A percentile compares a stretch with the other conserved stretches of the same genome.
phyloP scores from a whole-genome alignment of 1,140 invertebrate species.

The Bactericera cockerelli region DNA sequence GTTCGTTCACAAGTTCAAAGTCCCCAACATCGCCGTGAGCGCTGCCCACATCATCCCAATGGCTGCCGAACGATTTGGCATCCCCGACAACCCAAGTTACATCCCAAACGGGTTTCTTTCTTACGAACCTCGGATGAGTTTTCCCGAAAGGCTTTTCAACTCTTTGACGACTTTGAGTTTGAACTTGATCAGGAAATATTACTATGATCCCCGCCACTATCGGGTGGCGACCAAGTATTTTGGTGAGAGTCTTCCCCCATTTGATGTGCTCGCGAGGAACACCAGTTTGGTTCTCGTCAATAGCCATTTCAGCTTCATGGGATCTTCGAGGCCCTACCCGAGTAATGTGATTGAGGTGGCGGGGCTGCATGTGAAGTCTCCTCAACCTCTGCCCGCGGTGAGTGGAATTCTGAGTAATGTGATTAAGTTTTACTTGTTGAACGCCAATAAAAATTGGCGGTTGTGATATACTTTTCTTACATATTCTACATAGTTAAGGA shows the following conservation, averaged over 20 bases:
- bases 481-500: too few species aligned
- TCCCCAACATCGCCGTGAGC: conserved; percentile 39
- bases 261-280: conserved; percentile 23
- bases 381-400: conserved; percentile 18
- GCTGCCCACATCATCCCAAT: conserved; percentile 41
- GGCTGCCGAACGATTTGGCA: conserved; percentile 31
- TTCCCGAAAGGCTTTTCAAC: conserved; percentile 16
- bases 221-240: conserved; percentile 21
- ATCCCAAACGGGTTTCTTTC: conserved; percentile 17
- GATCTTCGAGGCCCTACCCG: conserved; percentile 30
- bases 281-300: conserved; percentile 36
- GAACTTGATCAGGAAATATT: not conserved
- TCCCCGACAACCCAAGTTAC: conserved; percentile 19
- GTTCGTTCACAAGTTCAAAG: conserved; percentile 24
- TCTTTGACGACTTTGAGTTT: not conserved
- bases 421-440: too few species aligned
- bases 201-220: not conserved
- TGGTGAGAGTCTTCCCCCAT: conserved; percentile 16
- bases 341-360: conserved; percentile 39
- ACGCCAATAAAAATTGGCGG: too few species aligned
- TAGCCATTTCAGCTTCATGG: conserved; percentile 36
- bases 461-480: too few species aligned
- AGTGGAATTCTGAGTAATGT: too few species aligned
- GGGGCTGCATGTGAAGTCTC: conserved; percentile 35
- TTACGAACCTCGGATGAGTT: conserved; percentile 14